Evolutionary conservation across 1,140 invertebrate species (phyloP).

Genomic region (Scaptomyza montana): DNA sequence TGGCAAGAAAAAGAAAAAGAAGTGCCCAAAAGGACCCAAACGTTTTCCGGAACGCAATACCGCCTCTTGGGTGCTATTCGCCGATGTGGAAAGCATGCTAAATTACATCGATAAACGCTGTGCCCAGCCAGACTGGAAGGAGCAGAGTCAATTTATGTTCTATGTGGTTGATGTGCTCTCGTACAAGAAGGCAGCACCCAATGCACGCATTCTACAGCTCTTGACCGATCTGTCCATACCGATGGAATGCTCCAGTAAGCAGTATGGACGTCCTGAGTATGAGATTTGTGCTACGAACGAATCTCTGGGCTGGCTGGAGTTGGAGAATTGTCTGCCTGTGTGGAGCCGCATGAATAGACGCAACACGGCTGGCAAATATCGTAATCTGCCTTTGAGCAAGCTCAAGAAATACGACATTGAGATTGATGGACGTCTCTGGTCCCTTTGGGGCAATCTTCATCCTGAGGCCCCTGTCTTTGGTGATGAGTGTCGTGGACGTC

Average conservation of each 20-base stretch:
- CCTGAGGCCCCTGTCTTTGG: constrained; percentile 84
- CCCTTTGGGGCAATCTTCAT: constrained; percentile 86
- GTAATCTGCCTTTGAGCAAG: constrained; percentile 83
- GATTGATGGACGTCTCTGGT: constrained; percentile 86
- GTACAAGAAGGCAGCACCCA: constrained; percentile 71
- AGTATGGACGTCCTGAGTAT: constrained; percentile 64
- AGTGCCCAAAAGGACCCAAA: constrained; percentile 61
- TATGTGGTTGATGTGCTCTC: constrained; percentile 70
- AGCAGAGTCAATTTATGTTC: constrained; percentile 62
- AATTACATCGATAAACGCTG: constrained; percentile 63
- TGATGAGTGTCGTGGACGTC: constrained; percentile 84
- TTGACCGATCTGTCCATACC: constrained; percentile 74
- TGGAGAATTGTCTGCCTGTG: constrained; percentile 83
- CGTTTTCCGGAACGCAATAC: constrained; percentile 73
- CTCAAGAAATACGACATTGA: constrained; percentile 87
- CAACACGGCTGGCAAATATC: constrained; percentile 84
- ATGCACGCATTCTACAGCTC: constrained; percentile 67
- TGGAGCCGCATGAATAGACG: constrained; percentile 85
- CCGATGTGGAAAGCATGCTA: constrained; percentile 59
- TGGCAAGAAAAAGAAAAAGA: constrained; percentile 44
- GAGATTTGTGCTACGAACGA: constrained; percentile 83
- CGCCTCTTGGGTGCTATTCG: constrained; percentile 78
- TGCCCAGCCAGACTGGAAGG: constrained; percentile 62
- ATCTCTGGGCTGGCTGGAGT: constrained; percentile 85
- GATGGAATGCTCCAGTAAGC: constrained; percentile 63